Base-by-base conservation (phyloP, 2,888 invertebrate species). In the Phorcus lineatus region DNA sequence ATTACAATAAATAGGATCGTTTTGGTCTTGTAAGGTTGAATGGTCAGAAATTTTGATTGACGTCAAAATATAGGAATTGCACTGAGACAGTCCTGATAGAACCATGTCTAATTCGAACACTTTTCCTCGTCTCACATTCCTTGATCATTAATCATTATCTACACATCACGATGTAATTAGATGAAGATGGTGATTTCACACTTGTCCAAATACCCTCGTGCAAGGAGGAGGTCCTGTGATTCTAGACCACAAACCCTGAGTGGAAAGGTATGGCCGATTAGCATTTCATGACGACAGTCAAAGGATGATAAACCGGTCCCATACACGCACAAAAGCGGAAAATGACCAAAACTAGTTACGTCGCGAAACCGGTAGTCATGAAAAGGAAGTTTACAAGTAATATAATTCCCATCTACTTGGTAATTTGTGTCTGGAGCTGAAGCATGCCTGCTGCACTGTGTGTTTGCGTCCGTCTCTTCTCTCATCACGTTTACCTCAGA, bases 211-310 rank as follows among this genome's bases (percentile, higher is more conserved):
- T 40, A 70, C 22, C 40, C 40, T 70, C 17, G 17, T 28, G 70
- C 40, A 36, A 16, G 70, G 17, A 70, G 36, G 40, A 31, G 36
- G 40, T 40, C n/a, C 70, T 36, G 36, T 70, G 70, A 70, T 70
- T 70, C 22, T 24, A 16, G 19, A 19, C 31, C 31, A 70, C 70
- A 70, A 31, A 70, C 40, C 70, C 31, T 70, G 36, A 70, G 31
- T 19, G 13, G n/a, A 2, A n/a, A 36, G 16, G 40, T 24, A 70
- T n/a, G 40, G 70, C 70, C 31, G 31, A 70, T 70, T 70, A 36
- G 31, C 70, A 70, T 70, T 70, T 70, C 70, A 70, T 70, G 70
- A 70, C 70, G 6, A 7, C 70, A 70, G n/a, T 70, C 70, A 70
- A 31, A 31, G 70, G 40, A 28, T 19, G 31, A 31, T 70, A 70